Evolutionary conservation across 2,888 invertebrate genomes (phyloP).

Genomic region (Coelinius sp.): DNA sequence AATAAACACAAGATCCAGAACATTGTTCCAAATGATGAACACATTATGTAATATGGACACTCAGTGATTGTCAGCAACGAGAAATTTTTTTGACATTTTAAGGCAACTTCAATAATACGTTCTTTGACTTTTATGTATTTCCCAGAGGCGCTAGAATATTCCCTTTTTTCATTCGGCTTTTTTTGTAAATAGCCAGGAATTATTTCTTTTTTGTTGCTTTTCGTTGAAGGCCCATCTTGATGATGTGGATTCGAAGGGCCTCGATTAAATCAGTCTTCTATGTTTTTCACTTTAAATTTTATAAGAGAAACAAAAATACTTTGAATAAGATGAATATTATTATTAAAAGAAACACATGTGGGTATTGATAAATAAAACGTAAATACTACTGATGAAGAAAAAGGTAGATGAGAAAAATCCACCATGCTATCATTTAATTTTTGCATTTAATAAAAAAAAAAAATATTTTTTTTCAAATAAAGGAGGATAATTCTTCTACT

Average conservation of each 20-base stretch:
- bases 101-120: background rate
- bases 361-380: background rate
- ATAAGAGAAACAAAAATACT: background rate
- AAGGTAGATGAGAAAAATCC: background rate
- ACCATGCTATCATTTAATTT: background rate
- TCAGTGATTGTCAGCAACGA: background rate
- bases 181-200: conserved; percentile 10
- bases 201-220: background rate
- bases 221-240: background rate
- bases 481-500: background rate
- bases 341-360: background rate
- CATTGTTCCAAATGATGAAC: conserved; percentile 13
- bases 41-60: background rate
- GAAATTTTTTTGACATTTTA: background rate
- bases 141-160: background rate
- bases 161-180: background rate
- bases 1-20: background rate
- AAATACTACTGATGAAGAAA: background rate
- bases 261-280: background rate
- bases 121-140: background rate
- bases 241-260: background rate
- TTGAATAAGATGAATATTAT: background rate
- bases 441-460: background rate
- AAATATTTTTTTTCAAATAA: background rate
- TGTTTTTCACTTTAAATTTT: background rate